These are phyloP conservation scores for Pheosia tremula DNA, from an alignment of 2,888 invertebrate genomes.

Conservation along the genomic window DNA sequence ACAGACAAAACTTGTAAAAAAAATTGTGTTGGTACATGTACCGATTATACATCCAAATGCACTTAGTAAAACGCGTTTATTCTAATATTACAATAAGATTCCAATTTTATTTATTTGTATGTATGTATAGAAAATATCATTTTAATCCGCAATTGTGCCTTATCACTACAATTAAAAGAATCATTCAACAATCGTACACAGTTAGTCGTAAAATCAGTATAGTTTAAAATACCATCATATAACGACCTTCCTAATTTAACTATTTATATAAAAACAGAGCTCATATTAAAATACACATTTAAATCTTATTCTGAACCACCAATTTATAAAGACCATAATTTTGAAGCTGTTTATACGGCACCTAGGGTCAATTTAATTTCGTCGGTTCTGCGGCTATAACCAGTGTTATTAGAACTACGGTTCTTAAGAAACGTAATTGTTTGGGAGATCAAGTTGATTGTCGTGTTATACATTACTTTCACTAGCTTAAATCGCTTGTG, in stretches of 20 bases:
- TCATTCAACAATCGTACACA: neutral
- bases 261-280: neutral
- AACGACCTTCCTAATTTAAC: neutral
- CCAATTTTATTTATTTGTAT: neutral
- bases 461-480: constrained; percentile 4
- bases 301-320: neutral
- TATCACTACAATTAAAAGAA: neutral
- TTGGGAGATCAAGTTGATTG: neutral
- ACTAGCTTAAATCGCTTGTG: neutral
- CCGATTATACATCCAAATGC: too few relatives aligned
- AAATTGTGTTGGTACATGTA: too few relatives aligned
- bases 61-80: too few relatives aligned
- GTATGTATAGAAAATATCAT: neutral
- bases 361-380: neutral
- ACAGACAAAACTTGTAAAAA: too few relatives aligned
- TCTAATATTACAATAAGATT: too few relatives aligned
- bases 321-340: neutral
- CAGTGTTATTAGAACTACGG: neutral
- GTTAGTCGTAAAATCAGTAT: neutral
- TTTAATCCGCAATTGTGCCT: neutral
- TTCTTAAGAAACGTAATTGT: neutral
- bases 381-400: neutral
- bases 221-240: neutral
- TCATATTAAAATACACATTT: neutral
- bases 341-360: neutral